Base-by-base conservation (phyloP, 2,888 invertebrate species). In the Branchellion lobata region DNA sequence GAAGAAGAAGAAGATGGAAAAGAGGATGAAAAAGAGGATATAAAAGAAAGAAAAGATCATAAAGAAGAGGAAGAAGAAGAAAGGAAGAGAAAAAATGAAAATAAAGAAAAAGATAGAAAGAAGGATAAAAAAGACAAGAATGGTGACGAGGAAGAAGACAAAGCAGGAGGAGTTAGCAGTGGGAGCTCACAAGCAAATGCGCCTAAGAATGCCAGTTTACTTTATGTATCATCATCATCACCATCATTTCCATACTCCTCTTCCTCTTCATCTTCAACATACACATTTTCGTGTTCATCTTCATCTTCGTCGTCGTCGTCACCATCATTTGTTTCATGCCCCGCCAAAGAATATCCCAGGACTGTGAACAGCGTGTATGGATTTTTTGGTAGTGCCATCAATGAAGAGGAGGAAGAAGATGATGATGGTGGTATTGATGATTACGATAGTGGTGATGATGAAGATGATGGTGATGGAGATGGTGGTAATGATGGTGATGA, bases 361-460 rank as follows among this genome's bases (percentile, higher is more conserved):
- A 21, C 53, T 74, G 74, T 40, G 34, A n/a, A n/a, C n/a, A n/a
- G n/a, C n/a, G n/a, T n/a, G n/a, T n/a, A n/a, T n/a, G n/a, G n/a
- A n/a, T n/a, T n/a, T n/a, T n/a, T n/a, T n/a, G n/a, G n/a, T n/a
- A n/a, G n/a, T n/a, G n/a, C n/a, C n/a, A n/a, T n/a, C n/a, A n/a
- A n/a, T n/a, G n/a, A n/a, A n/a, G n/a, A n/a, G n/a, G 21, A 27
- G 2, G 5, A 53, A 53, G 57, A 76, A 47, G 57, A 51, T 76
- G 57, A 76, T 76, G 57, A 76, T 27, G 57, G 24, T 76, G 57
- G 11, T 76, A n/a, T 53, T 53, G 76, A 51, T 53, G 8, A 27
- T 76, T 29, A 57, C 51, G 75, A 75, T 75, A 53, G 24, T 75
- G 53, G n/a, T 27, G 53, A 24, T 51, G 75, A 24, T 75, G 53